A percentile compares a stretch with the other conserved stretches of the same genome.
These are phyloP conservation scores for Tapirus indicus DNA, from an alignment of 2,797 vertebrate genomes.

Conservation along the genomic window DNA sequence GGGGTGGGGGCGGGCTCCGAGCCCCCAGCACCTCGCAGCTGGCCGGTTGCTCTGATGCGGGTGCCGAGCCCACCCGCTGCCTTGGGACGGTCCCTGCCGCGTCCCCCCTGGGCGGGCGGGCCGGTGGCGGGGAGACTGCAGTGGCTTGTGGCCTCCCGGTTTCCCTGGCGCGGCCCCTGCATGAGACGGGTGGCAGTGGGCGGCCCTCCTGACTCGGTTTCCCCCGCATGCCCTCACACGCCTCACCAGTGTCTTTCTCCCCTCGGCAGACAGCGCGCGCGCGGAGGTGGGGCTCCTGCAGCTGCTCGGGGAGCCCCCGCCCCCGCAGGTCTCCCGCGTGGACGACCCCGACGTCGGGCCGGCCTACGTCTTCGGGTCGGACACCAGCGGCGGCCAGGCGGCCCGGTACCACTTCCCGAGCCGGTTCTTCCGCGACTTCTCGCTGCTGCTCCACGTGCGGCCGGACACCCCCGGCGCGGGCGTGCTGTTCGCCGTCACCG, in stretches of 20 bases:
- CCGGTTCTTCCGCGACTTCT: constrained; percentile 95
- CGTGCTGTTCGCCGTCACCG: constrained; percentile 94
- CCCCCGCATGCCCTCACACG: background rate
- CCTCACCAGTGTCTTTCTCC: constrained; percentile 45
- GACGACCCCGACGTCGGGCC: constrained; percentile 90
- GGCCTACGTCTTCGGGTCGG: constrained; percentile 91
- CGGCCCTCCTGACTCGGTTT: background rate
- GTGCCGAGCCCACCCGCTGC: no score
- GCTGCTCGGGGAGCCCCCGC: constrained; percentile 94
- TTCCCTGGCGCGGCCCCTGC: background rate
- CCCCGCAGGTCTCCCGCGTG: constrained; percentile 89
- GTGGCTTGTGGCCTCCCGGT: background rate
- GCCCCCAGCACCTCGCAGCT: background rate
- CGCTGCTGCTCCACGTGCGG: constrained; percentile 93
- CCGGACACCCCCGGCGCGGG: constrained; percentile 90
- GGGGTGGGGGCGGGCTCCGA: background rate
- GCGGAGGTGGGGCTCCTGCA: constrained; percentile 92
- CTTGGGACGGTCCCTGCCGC: background rate
- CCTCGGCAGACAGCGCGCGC: constrained; percentile 80
- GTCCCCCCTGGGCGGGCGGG: background rate
- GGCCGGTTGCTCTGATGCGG: background rate
- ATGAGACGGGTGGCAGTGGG: background rate
- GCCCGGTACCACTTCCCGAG: constrained; percentile 93
- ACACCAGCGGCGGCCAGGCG: constrained; percentile 92
- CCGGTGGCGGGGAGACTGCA: background rate